Base-by-base conservation (phyloP, 2,113 vertebrate genomes). In the Drymodes brunneopygia region DNA sequence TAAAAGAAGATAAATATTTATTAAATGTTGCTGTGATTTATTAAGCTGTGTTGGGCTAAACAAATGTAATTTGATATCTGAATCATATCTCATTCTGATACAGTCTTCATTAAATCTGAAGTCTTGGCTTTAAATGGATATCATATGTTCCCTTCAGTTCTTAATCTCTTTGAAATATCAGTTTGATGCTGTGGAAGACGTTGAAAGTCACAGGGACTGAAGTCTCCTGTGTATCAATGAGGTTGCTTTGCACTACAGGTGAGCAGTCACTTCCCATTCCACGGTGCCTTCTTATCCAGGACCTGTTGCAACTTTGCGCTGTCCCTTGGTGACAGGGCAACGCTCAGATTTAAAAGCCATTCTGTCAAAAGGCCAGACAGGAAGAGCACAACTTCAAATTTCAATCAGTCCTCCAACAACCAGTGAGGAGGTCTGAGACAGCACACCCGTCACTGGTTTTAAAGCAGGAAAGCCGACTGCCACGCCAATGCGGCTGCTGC, bases 1-100 rank as follows among this genome's bases (percentile, higher is more conserved):
- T 98, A 98, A 97, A 97, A 97, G 66, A 97, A 97, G 97, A 98
- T 98, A 98, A 98, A 98, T 98, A 97, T 98, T 98, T 98, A 98
- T 98, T 98, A 97, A 98, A 97, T 95, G 86, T 74, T 95, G 88
- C 92, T 96, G 84, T 98, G 97, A 98, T 98, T 98, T 98, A 98
- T 98, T 97, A 98, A 97, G 74, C 80, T 95, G 35, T 97, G 94
- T 92, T 95, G 94, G 74, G 91, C 96, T 97, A 97, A 97, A 97
- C 95, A 98, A 97, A 98, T 97, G 84, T 97, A 98, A 98, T 97
- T 98, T 97, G 96, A 92, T 96, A 97, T 97, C 95, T 95, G 96
- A 97, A 97, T 96, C 94, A 96, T 97, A 96, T 98, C 96, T 98
- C 94, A 97, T 97, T 97, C 79, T 95, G 95, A 96, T 97, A 97